Evolutionary conservation across 1,140 invertebrate species (phyloP), one percentile per base, ranked within the genome.

Genomic region (Riptortus pedestris): DNA sequence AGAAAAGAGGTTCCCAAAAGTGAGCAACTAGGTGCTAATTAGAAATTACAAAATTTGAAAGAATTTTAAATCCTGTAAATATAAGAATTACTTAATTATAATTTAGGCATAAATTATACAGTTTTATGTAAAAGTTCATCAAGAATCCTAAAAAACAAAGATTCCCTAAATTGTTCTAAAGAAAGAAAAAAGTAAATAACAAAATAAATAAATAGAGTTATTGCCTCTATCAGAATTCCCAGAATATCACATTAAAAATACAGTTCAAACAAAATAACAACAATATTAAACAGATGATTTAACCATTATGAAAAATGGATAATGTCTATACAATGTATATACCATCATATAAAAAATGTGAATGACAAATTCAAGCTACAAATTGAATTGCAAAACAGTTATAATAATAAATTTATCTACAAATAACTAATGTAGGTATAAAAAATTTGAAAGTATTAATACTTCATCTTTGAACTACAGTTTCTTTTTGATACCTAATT

Each of bases 401-500:
- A 33, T 18, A 18, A 60, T 20, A 60, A 60, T 38, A 60, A 60
- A 33, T 60, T 60, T 60, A 33, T 60, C 59, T 60, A 60, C 59
- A 60, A 60, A 43, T 60, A 60, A 60, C 59, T 60, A 60, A 60
- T 51, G 47, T 48, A 62, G 43, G 28, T 62, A 62, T 62, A 62
- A 62, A 62, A 62, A 62, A 51, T 33, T 48, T 62, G 61, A 52
- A 62, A 52, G 61, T 62, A 62, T 62, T 62, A 62, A 62, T 62
- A 62, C 61, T 62, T 52, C 14, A 60, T 64, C 52, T 63, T 63
- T 63, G 51, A 67, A 65, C 67, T 67, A 67, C 63, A 62, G 62
- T 64, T 55, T 48, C 47, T n/a, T 63, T 62, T 67, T 67, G 63
- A 59, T 62, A 65, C 48, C 58, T 29, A 63, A 38, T 66, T 60